Base-by-base conservation (phyloP, 2,888 invertebrate genomes). In the Euzophera pinguis region DNA sequence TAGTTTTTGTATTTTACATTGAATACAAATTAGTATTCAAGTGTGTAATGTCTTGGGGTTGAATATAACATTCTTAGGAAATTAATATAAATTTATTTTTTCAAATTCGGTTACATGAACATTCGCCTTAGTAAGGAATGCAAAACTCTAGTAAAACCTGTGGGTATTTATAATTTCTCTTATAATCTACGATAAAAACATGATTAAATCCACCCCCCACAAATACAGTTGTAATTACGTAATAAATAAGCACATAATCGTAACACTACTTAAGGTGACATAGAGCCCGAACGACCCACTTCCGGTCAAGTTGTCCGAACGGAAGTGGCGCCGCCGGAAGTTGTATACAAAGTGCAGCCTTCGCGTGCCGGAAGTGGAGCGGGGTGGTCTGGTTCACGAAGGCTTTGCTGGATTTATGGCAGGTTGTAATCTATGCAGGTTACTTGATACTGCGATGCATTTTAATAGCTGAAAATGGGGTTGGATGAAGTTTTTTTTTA, bases 301-400 rank as follows among this genome's bases (percentile, higher is more conserved):
- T 85, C 85, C 84, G 82, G 80, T 61, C 71, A 67, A 74, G 75
- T 73, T 70, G 80, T 75, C 78, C 76, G 75, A 64, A 69, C 74
- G 77, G 75, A 74, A 70, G 71, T 66, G 68, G 65, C 64, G 71
- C 68, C 70, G 68, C 73, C 75, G 75, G 78, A 77, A 84, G 86
- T 84, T 81, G 87, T 85, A 84, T 84, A 87, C 86, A 87, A 86
- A 87, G 84, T 84, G 84, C 81, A 86, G 86, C 78, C 84, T 84
- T 88, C 80, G 86, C 87, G 88, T 87, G 86, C 50, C 58, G 60
- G 61, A 59, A 51, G 51, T 37, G n/a, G 7, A 10, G 68, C 73
- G 69, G 70, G 70, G 69, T 71, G 71, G 67, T 62, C 52, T 49
- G 64, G 63, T 57, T 55, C 53, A 57, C 60, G 56, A 53, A 56